Percentiles rank a stretch among this genome's conserved stretches.
Conservation (phyloP, 1,140 invertebrate genomes). For the Diachasma alloeum region DNA sequence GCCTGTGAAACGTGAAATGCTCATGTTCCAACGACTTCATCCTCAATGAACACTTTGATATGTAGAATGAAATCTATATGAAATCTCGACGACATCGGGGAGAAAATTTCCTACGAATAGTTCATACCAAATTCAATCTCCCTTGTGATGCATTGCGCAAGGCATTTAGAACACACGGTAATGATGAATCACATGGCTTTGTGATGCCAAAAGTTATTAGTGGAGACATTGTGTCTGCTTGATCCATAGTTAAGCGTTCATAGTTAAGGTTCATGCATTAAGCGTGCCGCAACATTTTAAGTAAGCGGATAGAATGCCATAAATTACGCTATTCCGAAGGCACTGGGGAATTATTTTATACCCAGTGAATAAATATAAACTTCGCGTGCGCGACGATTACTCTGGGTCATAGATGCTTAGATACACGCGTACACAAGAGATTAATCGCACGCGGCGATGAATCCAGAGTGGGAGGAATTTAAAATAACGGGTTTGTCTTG, state of each 20-base stretch:
- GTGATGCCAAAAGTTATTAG: background rate
- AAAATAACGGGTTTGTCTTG: background rate
- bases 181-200: background rate
- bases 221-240: background rate
- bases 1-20: background rate
- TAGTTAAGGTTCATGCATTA: too few relatives aligned
- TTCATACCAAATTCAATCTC: too few relatives aligned
- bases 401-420: too few relatives aligned
- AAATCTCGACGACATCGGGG: too few relatives aligned
- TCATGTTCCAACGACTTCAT: too few relatives aligned
- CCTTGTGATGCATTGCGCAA: background rate
- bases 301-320: background rate
- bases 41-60: too few relatives aligned
- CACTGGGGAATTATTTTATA: background rate
- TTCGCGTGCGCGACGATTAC: background rate
- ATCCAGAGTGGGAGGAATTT: background rate
- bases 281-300: too few relatives aligned
- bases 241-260: background rate
- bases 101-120: too few relatives aligned
- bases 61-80: too few relatives aligned
- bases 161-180: background rate
- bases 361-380: background rate
- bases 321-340: background rate
- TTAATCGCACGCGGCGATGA: too few relatives aligned
- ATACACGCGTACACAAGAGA: too few relatives aligned